Base-by-base conservation (phyloP, 2,113 vertebrate species). In the Petroica traversi region DNA sequence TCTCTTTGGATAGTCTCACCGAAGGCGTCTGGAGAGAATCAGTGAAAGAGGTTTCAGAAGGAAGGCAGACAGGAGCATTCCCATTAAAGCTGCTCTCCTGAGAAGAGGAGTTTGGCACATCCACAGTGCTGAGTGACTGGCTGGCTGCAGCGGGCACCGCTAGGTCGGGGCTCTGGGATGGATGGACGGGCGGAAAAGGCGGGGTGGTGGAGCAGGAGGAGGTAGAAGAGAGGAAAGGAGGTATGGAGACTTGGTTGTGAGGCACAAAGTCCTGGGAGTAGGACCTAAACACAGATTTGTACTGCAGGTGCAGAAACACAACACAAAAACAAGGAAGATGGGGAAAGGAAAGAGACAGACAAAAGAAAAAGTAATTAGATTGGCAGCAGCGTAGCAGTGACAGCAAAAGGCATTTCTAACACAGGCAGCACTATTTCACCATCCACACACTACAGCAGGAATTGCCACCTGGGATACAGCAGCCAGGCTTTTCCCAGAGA, bases 21-120 rank as follows among this genome's bases (percentile, higher is more conserved):
- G 98, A 98, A 97, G 99, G 98, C 92, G 98, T 98, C 98, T 98
- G 99, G 95, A 99, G 98, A 96, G 98, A 98, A 98, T 98, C 99
- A 98, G 98, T 98, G 98, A 99, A 97, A 99, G 99, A 98, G 97
- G 98, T 97, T 98, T 99, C 99, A 93, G 98, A 98, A 98, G 99
- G 98, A 98, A 99, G 99, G 98, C 98, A 98, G 98, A 98, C 98
- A 98, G 99, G 96, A 98, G 98, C 98, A 98, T 94, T 98, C 97
- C 98, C 98, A 18, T 97, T 95, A 97, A 98, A 98, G 98, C 97
- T 98, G 98, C 98, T 98, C 98, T 98, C 98, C 98, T 98, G 98
- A 95, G 98, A 98, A 97, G 99, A 98, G 95, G 98, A 98, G 96
- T 98, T 98, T 98, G 99, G 98, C 98, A 98, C 98, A 95, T 98